Evolutionary conservation across 2,888 invertebrate genomes (phyloP), one percentile per base, ranked within the genome.

Genomic region (Melinaea menophilus): DNA sequence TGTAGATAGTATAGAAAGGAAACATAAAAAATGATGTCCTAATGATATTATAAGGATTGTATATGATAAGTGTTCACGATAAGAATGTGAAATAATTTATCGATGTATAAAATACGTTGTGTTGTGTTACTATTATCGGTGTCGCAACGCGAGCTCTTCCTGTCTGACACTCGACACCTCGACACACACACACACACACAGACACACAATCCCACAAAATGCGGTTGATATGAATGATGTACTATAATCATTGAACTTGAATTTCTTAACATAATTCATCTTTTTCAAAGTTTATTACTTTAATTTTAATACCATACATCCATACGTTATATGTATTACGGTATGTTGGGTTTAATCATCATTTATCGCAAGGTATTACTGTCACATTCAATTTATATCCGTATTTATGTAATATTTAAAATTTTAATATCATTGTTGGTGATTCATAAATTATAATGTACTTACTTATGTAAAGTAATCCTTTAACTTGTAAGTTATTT

Each of bases 121-220:
- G 58, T 71, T 68, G 59, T 66, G 65, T 71, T 72, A 71, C 71
- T 65, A 68, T 68, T 69, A 71, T 66, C 65, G 71, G 70, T 73
- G 71, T 71, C 72, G 74, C 72, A 74, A 77, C 63, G 64, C 70
- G 74, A 75, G 68, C 73, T 59, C 73, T 75, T 76, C 75, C 75
- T 75, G 74, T 61, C 51, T 57, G 65, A 55, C 72, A 74, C 67
- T 58, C 69, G 71, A 73, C 67, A 72, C 67, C 67, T 55, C 69
- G 62, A 41, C 55, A 35, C 48, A 34, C 56, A 74, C 69, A 72
- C 62, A 62, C 73, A 77, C 71, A 80, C 58, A 63, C 67, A 60
- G 63, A 55, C 47, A 66, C 70, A 75, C 71, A 74, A 69, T 64
- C 75, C 81, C 72, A 80, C 80, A 77, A 80, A 41, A 79, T 68